Conservation (phyloP, 2,888 invertebrate species). For the Imbricaverruca yamaguchii region DNA sequence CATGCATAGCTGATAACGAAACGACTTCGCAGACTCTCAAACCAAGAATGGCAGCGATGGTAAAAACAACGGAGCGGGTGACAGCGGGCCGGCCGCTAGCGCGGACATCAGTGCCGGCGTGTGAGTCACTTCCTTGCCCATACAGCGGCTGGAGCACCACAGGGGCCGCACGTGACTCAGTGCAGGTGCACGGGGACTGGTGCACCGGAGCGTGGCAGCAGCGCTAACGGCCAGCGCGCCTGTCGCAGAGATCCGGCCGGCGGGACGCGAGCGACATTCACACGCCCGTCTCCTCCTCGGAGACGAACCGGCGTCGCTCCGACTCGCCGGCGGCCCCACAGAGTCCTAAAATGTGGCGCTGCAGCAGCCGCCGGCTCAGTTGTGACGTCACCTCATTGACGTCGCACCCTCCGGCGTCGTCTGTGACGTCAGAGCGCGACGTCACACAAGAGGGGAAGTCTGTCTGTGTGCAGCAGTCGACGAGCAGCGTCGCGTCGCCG, state of each 20-base stretch:
- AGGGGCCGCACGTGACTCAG: not conserved
- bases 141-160: not conserved
- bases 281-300: slow-evolving; percentile 14
- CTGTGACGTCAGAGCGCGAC: not conserved
- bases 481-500: not conserved
- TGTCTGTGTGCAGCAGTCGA: slow-evolving; percentile 6
- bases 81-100: not conserved
- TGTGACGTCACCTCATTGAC: not conserved
- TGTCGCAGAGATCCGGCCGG: not conserved
- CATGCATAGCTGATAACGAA: not conserved
- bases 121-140: not conserved
- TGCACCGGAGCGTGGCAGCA: no score
- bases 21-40: not conserved
- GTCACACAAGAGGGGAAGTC: not conserved
- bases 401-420: not conserved
- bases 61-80: not conserved
- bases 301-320: not conserved
- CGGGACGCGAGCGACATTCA: not conserved
- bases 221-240: not conserved
- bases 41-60: not conserved
- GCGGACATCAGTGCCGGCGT: not conserved
- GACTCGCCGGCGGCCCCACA: not conserved
- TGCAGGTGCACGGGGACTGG: no score
- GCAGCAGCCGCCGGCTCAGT: not conserved
- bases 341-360: not conserved